A percentile compares a stretch with the other conserved stretches of the same genome.
phyloP scores from a whole-genome alignment of 1,140 invertebrate genomes.

The Gonioctena quinquepunctata region DNA sequence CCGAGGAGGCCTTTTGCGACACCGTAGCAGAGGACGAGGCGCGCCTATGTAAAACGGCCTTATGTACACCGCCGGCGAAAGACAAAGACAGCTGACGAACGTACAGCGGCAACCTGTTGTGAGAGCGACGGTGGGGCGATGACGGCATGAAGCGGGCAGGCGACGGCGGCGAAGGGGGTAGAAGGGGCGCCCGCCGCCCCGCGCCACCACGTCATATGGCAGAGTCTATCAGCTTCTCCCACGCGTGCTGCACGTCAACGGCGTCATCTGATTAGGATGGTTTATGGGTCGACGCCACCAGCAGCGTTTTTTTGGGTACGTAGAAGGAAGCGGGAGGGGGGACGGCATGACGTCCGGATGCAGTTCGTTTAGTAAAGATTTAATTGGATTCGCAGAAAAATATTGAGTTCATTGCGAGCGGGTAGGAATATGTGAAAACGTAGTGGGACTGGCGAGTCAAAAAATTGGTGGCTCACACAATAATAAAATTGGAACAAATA shows the following conservation, averaged over 20 bases:
- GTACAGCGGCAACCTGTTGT: slow-evolving; percentile 10
- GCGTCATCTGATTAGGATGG: slow-evolving; percentile 10
- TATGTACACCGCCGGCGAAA: neutral
- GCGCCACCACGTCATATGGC: slow-evolving; percentile 1
- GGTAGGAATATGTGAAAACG: too few relatives aligned
- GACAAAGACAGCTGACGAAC: neutral
- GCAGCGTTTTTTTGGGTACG: neutral
- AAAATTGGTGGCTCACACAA: too few relatives aligned
- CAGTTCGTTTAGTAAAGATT: neutral
- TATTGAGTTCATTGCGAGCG: too few relatives aligned
- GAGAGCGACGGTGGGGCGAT: neutral
- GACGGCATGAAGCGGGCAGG: neutral
- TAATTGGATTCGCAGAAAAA: too few relatives aligned
- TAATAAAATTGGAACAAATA: too few relatives aligned
- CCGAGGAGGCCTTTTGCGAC: neutral
- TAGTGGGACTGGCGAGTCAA: too few relatives aligned
- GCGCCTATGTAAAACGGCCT: neutral
- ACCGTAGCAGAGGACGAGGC: neutral
- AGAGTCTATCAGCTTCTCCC: slow-evolving; percentile 11
- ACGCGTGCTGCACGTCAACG: slow-evolving; percentile 11
- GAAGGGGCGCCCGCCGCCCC: neutral
- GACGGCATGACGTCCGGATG: neutral
- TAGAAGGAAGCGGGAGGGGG: neutral
- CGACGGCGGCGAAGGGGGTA: neutral
- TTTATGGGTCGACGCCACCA: slow-evolving; percentile 7